Percentiles rank a stretch among this genome's conserved stretches.
Conservation (phyloP, 2,113 vertebrate species). For the Neomonachus schauinslandi region DNA sequence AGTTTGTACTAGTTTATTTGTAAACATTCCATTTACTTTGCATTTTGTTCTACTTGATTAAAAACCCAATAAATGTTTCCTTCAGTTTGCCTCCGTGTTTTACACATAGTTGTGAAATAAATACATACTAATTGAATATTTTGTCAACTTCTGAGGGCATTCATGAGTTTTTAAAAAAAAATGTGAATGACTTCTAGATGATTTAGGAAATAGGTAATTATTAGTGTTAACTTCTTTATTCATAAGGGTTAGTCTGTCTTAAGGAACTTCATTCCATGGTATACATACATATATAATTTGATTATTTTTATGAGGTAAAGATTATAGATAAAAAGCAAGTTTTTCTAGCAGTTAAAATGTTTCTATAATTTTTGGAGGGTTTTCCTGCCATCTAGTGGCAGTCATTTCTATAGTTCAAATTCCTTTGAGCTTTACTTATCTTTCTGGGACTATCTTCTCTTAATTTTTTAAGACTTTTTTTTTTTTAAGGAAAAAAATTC, state of each 20-base stretch:
- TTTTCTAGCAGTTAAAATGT: constrained; percentile 4
- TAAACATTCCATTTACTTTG: constrained; percentile 45
- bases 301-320: background rate
- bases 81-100: constrained; percentile 50
- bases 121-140: background rate
- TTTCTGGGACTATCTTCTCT: background rate
- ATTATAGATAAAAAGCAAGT: background rate
- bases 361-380: background rate
- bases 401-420: background rate
- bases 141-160: background rate
- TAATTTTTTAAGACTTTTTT: background rate
- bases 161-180: constrained; percentile 21
- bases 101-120: background rate
- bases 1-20: constrained; percentile 28
- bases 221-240: constrained; percentile 15
- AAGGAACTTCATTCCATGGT: background rate
- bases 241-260: background rate
- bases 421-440: background rate
- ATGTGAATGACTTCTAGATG: background rate
- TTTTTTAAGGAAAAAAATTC: background rate
- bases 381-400: constrained; percentile 81
- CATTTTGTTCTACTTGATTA: constrained; percentile 30
- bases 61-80: constrained; percentile 50
- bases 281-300: background rate
- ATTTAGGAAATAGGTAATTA: background rate